phyloP scores from a whole-genome alignment of 2,113 vertebrate genomes.

The Irena cyanogastra region DNA sequence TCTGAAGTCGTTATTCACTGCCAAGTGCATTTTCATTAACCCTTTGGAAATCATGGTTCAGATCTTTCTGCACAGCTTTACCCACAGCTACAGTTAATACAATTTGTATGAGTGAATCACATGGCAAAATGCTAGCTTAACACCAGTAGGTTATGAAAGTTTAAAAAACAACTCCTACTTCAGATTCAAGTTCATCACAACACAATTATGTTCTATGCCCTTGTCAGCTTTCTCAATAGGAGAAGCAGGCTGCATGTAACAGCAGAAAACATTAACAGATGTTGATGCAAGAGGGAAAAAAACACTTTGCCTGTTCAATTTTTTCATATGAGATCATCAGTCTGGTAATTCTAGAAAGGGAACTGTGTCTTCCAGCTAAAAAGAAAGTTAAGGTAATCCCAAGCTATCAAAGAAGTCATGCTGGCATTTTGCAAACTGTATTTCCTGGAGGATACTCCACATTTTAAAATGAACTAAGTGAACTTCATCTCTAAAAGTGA shows the following conservation, averaged over 20 bases:
- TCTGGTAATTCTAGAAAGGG: neutral
- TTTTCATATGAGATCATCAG: neutral
- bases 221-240: neutral
- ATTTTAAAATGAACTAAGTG: neutral
- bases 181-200: neutral
- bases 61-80: neutral
- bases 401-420: neutral
- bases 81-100: neutral
- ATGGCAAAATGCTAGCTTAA: neutral
- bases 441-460: neutral
- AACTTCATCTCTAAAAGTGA: neutral
- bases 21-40: neutral
- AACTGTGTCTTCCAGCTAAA: neutral
- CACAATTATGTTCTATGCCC: neutral
- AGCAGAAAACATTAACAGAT: neutral
- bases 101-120: neutral
- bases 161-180: slow-evolving; percentile 4
- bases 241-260: neutral
- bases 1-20: neutral
- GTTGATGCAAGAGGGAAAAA: neutral
- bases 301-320: neutral
- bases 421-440: neutral
- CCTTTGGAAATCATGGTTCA: neutral
- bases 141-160: neutral
- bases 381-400: neutral